These are phyloP conservation scores for Psittacula echo DNA, from an alignment of 2,797 vertebrate genomes.

Conservation along the genomic window DNA sequence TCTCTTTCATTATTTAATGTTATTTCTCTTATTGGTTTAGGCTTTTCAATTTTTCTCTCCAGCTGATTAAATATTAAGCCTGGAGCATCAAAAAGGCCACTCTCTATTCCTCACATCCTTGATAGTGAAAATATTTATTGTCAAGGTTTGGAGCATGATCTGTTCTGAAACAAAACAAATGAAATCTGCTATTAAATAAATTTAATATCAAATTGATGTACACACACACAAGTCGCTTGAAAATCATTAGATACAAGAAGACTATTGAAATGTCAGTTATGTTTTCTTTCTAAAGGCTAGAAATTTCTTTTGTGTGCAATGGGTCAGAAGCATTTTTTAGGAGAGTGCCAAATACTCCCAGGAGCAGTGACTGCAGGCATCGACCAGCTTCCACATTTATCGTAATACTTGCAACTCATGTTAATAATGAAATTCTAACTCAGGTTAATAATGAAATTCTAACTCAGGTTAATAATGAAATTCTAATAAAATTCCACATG, in stretches of 20 bases:
- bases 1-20: not conserved
- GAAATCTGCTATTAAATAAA: conserved; percentile 31
- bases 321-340: conserved; percentile 49
- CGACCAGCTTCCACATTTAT: not conserved
- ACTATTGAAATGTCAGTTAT: conserved; percentile 56
- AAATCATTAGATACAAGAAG: conserved; percentile 37
- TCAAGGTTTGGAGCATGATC: conserved; percentile 8
- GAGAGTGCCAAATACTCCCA: conserved; percentile 12
- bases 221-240: not conserved
- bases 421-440: conserved; percentile 11
- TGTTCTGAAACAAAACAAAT: conserved; percentile 47
- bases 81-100: conserved; percentile 6
- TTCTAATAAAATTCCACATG: not conserved
- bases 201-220: conserved; percentile 42
- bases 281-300: conserved; percentile 55
- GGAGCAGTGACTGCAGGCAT: not conserved
- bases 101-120: not conserved
- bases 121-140: conserved; percentile 16
- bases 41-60: not conserved
- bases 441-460: conserved; percentile 7
- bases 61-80: conserved; percentile 39
- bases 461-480: conserved; percentile 13
- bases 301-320: conserved; percentile 26
- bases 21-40: not conserved
- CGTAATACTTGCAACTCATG: conserved; percentile 1